A percentile compares a stretch with the other conserved stretches of the same genome.
phyloP scores from a whole-genome alignment of 2,888 invertebrate genomes.

The Latrodectus hesperus region DNA sequence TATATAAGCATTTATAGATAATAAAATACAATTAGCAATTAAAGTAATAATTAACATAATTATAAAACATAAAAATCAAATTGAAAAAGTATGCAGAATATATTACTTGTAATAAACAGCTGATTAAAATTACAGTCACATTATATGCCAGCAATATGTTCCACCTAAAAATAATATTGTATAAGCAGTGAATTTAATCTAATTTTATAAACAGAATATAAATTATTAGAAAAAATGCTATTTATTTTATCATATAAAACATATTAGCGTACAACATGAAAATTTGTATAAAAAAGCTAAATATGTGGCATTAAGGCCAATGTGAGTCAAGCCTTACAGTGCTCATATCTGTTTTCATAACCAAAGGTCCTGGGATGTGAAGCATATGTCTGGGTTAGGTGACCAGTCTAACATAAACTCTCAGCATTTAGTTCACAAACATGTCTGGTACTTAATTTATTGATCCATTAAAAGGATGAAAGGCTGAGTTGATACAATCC shows the following conservation, averaged over 20 bases:
- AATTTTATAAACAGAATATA: neutral
- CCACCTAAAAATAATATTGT: conserved; percentile 80
- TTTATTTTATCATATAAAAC: neutral
- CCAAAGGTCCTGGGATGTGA: no score
- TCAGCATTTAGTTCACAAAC: no score
- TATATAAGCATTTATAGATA: no score
- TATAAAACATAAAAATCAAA: no score
- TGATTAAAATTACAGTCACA: conserved; percentile 89
- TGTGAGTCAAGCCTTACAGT: no score
- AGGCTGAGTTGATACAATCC: no score
- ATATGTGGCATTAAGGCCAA: neutral
- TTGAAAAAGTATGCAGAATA: neutral
- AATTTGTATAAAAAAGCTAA: neutral
- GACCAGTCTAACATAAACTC: no score
- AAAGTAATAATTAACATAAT: no score
- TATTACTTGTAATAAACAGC: conserved; percentile 83
- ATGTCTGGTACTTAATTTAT: no score
- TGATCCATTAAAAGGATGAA: no score
- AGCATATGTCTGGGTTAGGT: no score
- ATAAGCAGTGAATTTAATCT: neutral
- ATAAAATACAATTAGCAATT: neutral
- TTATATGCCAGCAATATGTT: conserved; percentile 91
- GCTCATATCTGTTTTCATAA: no score
- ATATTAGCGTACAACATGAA: neutral
- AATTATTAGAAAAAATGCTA: neutral